phyloP scores from a whole-genome alignment of 2,797 vertebrate species.

The Leptodactylus fallax region DNA sequence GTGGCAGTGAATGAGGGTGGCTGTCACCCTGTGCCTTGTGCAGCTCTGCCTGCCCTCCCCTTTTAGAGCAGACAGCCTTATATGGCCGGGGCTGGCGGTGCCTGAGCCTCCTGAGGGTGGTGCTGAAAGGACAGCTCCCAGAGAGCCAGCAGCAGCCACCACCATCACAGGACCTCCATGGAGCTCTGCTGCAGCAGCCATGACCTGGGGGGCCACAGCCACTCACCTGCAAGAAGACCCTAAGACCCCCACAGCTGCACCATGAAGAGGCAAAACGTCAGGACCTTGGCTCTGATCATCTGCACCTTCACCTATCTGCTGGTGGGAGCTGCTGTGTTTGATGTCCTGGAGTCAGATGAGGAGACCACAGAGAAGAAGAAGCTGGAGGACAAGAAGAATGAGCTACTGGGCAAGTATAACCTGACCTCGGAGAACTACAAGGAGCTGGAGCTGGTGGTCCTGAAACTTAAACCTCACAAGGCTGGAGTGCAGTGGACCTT shows the following conservation, averaged over 20 bases:
- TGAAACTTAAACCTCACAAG: constrained; percentile 92
- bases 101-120: constrained; percentile 77
- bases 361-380: constrained; percentile 79
- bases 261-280: constrained; percentile 95
- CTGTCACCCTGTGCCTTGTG: background rate
- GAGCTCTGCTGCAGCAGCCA: constrained; percentile 73
- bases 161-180: background rate
- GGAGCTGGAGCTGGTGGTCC: constrained; percentile 85
- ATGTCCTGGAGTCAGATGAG: constrained; percentile 85
- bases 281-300: constrained; percentile 90
- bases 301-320: constrained; percentile 93
- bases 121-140: constrained; percentile 94
- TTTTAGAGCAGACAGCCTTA: constrained; percentile 37
- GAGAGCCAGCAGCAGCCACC: constrained; percentile 38
- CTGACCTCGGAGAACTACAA: constrained; percentile 77
- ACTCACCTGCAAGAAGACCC: constrained; percentile 59
- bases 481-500: constrained; percentile 94
- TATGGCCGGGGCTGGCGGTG: constrained; percentile 47
- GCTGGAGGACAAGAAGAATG: constrained; percentile 75
- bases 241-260: constrained; percentile 70
- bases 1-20: background rate
- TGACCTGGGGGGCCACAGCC: constrained; percentile 76
- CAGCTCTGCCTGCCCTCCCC: constrained; percentile 16
- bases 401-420: constrained; percentile 85
- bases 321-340: constrained; percentile 92